A percentile compares a stretch with the other conserved stretches of the same genome.
These are phyloP conservation scores for Rachycentron canadum DNA, from an alignment of 2,797 vertebrate genomes.

Conservation along the genomic window DNA sequence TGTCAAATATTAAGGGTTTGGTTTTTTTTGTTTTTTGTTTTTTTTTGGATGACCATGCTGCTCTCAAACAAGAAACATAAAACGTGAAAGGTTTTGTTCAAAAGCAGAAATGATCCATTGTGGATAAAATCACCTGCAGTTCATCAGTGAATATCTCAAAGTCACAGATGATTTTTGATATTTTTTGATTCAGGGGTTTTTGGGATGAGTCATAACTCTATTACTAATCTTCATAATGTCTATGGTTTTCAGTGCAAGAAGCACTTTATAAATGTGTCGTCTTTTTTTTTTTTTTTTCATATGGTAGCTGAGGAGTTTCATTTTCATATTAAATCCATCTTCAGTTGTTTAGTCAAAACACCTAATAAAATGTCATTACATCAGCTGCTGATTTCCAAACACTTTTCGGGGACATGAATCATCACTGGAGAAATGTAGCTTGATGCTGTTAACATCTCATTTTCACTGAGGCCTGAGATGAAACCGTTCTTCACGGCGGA, in stretches of 20 bases:
- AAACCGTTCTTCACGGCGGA: not conserved
- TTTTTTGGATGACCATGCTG: not conserved
- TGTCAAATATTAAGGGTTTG: not conserved
- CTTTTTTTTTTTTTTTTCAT: not conserved
- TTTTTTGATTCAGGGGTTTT: not conserved
- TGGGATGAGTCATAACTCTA: slow-evolving; percentile 3
- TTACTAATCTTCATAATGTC: not conserved
- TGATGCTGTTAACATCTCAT: not conserved
- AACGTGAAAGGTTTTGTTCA: not conserved
- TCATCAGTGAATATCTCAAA: slow-evolving; percentile 4
- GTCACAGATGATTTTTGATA: not conserved
- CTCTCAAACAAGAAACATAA: not conserved
- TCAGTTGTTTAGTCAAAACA: slow-evolving; percentile 36
- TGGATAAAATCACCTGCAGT: slow-evolving; percentile 4
- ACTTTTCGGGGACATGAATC: not conserved
- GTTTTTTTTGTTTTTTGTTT: not conserved
- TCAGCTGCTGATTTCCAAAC: slow-evolving; percentile 36
- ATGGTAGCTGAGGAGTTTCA: slow-evolving; percentile 13
- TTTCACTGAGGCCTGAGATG: not conserved
- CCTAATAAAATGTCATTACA: slow-evolving; percentile 13
- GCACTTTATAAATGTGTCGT: not conserved
- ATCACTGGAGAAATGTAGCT: not conserved
- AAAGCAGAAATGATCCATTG: not conserved
- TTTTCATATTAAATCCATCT: slow-evolving; percentile 13
- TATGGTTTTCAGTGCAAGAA: not conserved